These are phyloP conservation scores for Eciton burchellii DNA, from an alignment of 1,140 invertebrate genomes.

Conservation along the genomic window DNA sequence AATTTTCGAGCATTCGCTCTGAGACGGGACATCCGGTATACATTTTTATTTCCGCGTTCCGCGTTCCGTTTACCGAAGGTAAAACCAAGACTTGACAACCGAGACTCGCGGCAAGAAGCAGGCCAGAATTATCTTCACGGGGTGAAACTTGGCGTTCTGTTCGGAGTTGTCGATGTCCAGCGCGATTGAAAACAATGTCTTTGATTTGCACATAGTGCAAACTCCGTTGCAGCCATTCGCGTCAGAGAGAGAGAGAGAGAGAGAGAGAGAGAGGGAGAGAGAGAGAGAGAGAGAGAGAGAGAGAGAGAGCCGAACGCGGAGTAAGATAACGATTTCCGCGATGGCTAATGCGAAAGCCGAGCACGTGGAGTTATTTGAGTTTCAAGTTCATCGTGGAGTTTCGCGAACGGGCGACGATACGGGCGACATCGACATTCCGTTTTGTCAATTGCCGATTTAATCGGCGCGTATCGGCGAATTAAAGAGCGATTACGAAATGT, in stretches of 20 bases:
- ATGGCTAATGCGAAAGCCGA: neutral
- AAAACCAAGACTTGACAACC: conserved; percentile 50
- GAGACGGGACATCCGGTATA: conserved; percentile 28
- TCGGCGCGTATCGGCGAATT: conserved; percentile 37
- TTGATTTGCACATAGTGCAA: conserved; percentile 27
- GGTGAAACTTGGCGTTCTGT: conserved; percentile 43
- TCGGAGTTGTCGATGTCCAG: conserved; percentile 37
- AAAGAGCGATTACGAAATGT: conserved; percentile 59
- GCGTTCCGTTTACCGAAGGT: conserved; percentile 41
- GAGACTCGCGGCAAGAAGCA: conserved; percentile 45
- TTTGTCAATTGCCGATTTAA: conserved; percentile 53
- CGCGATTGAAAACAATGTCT: conserved; percentile 17
- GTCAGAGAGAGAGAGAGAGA: too few species aligned
- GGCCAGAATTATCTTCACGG: neutral
- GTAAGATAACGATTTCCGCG: neutral
- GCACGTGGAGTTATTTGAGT: conserved; percentile 3
- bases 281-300: too few species aligned
- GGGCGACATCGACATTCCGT: neutral
- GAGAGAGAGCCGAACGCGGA: too few species aligned
- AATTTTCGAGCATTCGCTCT: conserved; percentile 34
- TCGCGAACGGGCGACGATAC: conserved; percentile 7
- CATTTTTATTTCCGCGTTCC: conserved; percentile 49
- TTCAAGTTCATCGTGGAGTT: neutral
- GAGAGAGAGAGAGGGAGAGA: too few species aligned
- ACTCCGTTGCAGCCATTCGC: conserved; percentile 14